Percentiles rank a stretch among this genome's conserved stretches.
Evolutionary conservation across 2,797 vertebrate species (phyloP).

Genomic region (Cephalopachus bancanus): DNA sequence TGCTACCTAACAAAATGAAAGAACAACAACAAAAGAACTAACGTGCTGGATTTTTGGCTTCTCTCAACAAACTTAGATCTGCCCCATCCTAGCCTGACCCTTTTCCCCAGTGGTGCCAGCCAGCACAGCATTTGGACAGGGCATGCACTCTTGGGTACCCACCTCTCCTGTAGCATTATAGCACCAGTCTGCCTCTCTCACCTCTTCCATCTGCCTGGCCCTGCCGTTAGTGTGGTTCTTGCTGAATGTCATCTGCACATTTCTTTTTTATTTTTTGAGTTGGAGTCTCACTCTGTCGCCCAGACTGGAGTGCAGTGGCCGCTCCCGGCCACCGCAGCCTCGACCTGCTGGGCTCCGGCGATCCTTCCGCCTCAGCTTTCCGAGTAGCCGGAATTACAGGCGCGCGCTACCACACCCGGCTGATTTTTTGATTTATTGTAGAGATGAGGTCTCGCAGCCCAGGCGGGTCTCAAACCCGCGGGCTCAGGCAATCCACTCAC

Average conservation of each 20-base stretch:
- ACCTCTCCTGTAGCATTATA: not conserved
- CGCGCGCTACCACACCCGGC: too few relatives aligned
- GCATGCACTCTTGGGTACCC: accelerated
- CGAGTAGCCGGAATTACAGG: too few relatives aligned
- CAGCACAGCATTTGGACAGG: accelerated
- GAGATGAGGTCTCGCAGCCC: too few relatives aligned
- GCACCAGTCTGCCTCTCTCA: not conserved
- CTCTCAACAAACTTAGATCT: not conserved
- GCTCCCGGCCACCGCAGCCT: too few relatives aligned
- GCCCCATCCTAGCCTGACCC: not conserved
- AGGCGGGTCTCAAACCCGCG: too few relatives aligned
- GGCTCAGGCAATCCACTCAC: too few relatives aligned
- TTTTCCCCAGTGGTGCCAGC: not conserved
- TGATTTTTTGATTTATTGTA: too few relatives aligned
- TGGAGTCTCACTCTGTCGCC: too few relatives aligned
- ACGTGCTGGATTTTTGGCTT: not conserved
- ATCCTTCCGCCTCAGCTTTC: too few relatives aligned
- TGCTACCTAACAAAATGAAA: not conserved
- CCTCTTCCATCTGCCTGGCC: not conserved
- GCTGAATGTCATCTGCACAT: not conserved
- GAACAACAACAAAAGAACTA: not conserved
- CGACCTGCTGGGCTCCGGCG: too few relatives aligned
- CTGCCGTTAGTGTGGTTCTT: not conserved
- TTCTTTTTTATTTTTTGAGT: too few relatives aligned
- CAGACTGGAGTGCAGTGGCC: too few relatives aligned